These are phyloP conservation scores for Onychorhynchus coronatus DNA, from an alignment of 2,113 vertebrate genomes.

Conservation along the genomic window DNA sequence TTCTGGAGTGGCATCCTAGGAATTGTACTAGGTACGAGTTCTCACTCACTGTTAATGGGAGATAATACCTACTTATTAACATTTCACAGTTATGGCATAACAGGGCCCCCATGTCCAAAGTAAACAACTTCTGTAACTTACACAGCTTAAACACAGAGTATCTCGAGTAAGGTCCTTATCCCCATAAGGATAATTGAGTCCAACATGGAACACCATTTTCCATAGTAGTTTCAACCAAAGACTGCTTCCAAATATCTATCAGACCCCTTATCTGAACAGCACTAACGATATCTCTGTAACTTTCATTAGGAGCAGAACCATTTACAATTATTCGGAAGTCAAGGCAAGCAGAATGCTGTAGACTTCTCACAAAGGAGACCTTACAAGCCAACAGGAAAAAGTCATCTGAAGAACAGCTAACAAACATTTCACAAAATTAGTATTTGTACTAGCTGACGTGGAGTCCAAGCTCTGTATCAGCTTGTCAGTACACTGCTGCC, in stretches of 20 bases:
- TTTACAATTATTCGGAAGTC: neutral
- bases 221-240: neutral
- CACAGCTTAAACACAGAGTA: neutral
- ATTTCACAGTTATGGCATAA: neutral
- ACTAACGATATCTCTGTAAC: neutral
- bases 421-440: neutral
- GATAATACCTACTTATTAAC: neutral
- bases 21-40: neutral
- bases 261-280: neutral
- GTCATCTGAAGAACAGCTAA: neutral
- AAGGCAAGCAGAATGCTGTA: neutral
- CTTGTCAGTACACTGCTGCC: neutral
- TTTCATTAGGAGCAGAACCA: neutral
- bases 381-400: accelerated
- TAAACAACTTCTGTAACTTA: neutral
- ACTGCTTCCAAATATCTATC: neutral
- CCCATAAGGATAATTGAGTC: accelerated
- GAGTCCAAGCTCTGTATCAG: neutral
- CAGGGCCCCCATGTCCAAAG: neutral
- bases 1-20: neutral
- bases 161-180: neutral
- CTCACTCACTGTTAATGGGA: neutral
- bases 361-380: neutral
- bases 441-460: neutral
- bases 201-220: neutral